Evolutionary conservation across 2,888 invertebrate species (phyloP).

Genomic region (Acanthosoma haemorrhoidale): DNA sequence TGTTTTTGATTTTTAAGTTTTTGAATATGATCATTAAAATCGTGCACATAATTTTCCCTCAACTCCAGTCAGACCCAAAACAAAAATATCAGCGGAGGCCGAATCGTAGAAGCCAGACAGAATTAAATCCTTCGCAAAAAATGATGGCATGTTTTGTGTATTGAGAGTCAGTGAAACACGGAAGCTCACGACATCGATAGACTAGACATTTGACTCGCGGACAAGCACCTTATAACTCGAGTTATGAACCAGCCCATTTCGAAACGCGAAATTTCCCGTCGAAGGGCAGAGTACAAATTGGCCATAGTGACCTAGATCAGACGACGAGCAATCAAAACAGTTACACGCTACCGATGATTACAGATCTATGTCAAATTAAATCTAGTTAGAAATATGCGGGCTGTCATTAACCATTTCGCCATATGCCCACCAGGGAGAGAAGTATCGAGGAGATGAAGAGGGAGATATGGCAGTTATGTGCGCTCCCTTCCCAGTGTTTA

Average conservation of each 20-base stretch:
- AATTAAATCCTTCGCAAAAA: too few species aligned
- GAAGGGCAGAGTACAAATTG: conserved; percentile 4
- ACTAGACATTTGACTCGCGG: too few species aligned
- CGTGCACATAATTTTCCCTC: too few species aligned
- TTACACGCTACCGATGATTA: conserved; percentile 8
- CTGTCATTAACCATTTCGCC: conserved; percentile 2
- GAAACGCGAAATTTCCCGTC: not conserved
- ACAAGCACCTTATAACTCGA: too few species aligned
- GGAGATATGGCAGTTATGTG: not conserved
- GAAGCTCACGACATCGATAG: too few species aligned
- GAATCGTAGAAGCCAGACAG: too few species aligned
- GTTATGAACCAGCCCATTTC: not conserved
- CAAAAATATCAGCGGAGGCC: too few species aligned
- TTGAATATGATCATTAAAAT: too few species aligned
- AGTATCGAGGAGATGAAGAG: not conserved
- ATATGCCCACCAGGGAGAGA: not conserved
- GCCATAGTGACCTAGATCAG: not conserved
- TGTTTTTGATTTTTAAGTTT: too few species aligned
- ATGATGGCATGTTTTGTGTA: too few species aligned
- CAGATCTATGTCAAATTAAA: not conserved
- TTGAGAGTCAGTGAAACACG: too few species aligned
- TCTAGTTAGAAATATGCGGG: conserved; percentile 8
- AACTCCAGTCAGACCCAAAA: too few species aligned
- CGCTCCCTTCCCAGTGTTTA: not conserved
- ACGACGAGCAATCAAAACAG: conserved; percentile 10